These are phyloP conservation scores for Latrodectus elegans DNA, from an alignment of 2,888 invertebrate species.

Conservation along the genomic window DNA sequence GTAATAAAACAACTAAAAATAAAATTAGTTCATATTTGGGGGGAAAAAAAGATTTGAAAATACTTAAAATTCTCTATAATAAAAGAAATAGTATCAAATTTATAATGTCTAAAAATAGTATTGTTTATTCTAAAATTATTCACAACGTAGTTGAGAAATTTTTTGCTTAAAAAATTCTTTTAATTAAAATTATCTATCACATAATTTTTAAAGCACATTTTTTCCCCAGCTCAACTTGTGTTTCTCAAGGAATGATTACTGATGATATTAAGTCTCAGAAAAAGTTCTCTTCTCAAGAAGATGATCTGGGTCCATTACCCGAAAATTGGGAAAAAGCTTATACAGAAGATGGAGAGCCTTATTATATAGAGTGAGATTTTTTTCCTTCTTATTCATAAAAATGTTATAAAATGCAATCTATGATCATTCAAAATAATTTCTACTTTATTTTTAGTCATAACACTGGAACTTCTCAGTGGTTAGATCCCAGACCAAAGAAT, in stretches of 20 bases:
- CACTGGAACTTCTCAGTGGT: constrained; percentile 97
- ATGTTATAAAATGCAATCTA: neutral
- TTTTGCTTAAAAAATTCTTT: too few relatives aligned
- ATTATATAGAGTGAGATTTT: constrained; percentile 88
- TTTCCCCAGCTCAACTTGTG: constrained; percentile 32
- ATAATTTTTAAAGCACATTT: too few relatives aligned
- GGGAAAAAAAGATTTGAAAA: too few relatives aligned
- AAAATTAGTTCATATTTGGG: too few relatives aligned
- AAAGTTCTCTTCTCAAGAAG: constrained; percentile 16
- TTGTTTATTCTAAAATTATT: too few relatives aligned
- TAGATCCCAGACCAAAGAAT: constrained; percentile 94
- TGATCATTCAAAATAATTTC: neutral
- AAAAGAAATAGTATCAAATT: too few relatives aligned
- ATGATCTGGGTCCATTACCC: constrained; percentile 90
- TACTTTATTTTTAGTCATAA: constrained; percentile 83
- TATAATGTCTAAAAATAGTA: too few relatives aligned
- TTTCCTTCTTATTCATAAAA: neutral
- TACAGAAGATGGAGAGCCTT: constrained; percentile 96
- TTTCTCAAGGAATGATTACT: constrained; percentile 26
- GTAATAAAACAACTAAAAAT: too few relatives aligned
- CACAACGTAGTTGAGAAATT: too few relatives aligned
- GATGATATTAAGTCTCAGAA: constrained; percentile 42
- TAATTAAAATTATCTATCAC: too few relatives aligned
- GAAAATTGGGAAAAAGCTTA: constrained; percentile 98
- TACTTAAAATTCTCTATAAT: too few relatives aligned